Base-by-base conservation (phyloP, 1,140 invertebrate genomes). In the Pseudachorutes palmiensis region DNA sequence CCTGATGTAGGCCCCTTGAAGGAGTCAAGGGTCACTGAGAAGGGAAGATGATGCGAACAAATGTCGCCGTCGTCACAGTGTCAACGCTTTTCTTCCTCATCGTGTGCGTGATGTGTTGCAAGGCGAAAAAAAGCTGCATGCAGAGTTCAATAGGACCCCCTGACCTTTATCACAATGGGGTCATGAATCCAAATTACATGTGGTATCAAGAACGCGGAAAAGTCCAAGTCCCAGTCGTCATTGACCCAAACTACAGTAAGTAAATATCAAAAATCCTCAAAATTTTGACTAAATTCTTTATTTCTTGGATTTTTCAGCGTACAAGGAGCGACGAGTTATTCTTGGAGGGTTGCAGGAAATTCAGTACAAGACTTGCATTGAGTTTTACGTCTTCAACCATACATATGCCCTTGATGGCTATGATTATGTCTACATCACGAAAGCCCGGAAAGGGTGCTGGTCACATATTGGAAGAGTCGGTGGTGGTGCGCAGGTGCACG, bases 401-500 rank as follows among this genome's bases (percentile, higher is more conserved):
- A 64, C 81, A 84, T 74, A 81, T 74, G 1, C 12, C 30, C 0
- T 83, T 88, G 69, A 74, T 62, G 0, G 58, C 26, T 60, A 60
- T 30, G 87, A 90, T 75, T 90, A 89, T 75, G 78, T 91, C 33
- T 78, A 82, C 14, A 85, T 90, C 51, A 83, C 81, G 1, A 86
- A 82, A 63, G 80, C 80, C 2, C 84, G 83, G 30, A 86, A 85
- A 1, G 90, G 90, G 12, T 93, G 90, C 75, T 92, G 89, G 88
- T 89, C 88, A 1, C 86, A 83, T 57, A 87, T 82, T 82, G 22
- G 84, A 82, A 66, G 83, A 79, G 78, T 83, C 81, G 0, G 77
- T 77, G 45, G 82, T 84, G 1, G 83, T 83, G 1, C 75, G 81
- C 24, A 78, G 78, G 49, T 78, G 79, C 12, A 22, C 9, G 36